Conservation (phyloP, 2,797 vertebrate genomes). For the Esox lucius region DNA sequence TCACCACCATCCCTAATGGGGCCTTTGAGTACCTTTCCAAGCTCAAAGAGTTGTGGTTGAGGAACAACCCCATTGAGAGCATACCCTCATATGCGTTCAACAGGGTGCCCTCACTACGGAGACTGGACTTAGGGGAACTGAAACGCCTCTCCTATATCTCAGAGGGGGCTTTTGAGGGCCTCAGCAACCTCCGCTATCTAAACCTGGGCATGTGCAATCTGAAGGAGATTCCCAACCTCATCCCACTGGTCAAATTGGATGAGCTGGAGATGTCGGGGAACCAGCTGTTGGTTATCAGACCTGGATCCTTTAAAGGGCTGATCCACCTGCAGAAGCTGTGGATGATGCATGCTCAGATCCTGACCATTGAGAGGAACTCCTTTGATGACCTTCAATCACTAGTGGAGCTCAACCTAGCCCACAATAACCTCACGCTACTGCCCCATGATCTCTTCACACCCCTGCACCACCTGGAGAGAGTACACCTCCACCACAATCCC, state of each 20-base stretch:
- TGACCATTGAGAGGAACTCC: conserved; percentile 97
- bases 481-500: conserved; percentile 98
- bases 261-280: conserved; percentile 99
- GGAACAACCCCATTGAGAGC: conserved; percentile 98
- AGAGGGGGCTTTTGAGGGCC: conserved; percentile 98
- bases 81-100: conserved; percentile 99
- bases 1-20: conserved; percentile 98
- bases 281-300: conserved; percentile 90
- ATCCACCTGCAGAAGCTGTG: conserved; percentile 98
- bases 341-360: conserved; percentile 99
- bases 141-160: conserved; percentile 98
- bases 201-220: conserved; percentile 99
- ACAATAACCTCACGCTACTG: conserved; percentile 97
- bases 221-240: conserved; percentile 98
- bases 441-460: conserved; percentile 99
- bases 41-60: conserved; percentile 98
- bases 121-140: conserved; percentile 94
- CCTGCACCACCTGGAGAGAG: conserved; percentile 92
- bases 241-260: conserved; percentile 93
- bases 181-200: conserved; percentile 98
- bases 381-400: conserved; percentile 98
- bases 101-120: conserved; percentile 93
- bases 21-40: conserved; percentile 99
- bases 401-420: conserved; percentile 97
- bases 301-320: conserved; percentile 97